Percentiles rank a stretch among this genome's conserved stretches.
Evolutionary conservation across 2,888 invertebrate species (phyloP).

Genomic region (Limenitis camilla): DNA sequence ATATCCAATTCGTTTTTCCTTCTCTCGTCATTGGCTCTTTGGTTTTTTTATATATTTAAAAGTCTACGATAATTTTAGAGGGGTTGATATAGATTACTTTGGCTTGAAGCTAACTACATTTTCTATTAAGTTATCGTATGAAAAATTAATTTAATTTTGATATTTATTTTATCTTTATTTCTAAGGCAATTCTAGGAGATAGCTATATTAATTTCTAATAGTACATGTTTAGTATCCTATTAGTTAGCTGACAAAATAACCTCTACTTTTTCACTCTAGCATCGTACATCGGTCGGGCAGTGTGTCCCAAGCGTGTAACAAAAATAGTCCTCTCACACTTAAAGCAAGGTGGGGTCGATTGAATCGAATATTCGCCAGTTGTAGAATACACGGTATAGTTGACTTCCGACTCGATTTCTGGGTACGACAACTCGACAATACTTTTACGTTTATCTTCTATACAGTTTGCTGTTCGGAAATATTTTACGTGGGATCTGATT

Average conservation of each 20-base stretch:
- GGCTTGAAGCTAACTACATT: no score
- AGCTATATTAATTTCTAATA: no score
- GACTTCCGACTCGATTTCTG: slow-evolving; percentile 4
- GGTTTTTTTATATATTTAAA: no score
- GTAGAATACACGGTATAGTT: slow-evolving; percentile 1
- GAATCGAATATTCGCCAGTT: slow-evolving; percentile 38
- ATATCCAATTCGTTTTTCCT: no score
- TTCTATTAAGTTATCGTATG: no score
- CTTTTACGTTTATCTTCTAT: slow-evolving; percentile 5
- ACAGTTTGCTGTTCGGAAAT: slow-evolving; percentile 1
- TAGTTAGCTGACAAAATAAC: slow-evolving; percentile 11
- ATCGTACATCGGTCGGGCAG: slow-evolving; percentile 29
- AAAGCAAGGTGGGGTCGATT: slow-evolving; percentile 45
- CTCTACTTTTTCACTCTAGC: slow-evolving; percentile 22
- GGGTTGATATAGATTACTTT: no score
- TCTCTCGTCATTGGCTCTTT: no score
- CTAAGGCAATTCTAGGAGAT: no score
- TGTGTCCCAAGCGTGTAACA: slow-evolving; percentile 41
- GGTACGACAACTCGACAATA: neutral
- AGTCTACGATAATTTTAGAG: no score
- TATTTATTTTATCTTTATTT: no score
- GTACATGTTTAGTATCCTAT: neutral
- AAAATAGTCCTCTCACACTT: slow-evolving; percentile 59
- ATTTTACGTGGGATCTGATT: neutral
- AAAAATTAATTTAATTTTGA: no score